Conservation (phyloP, 1,140 invertebrate species). For the Odontomachus brunneus region DNA sequence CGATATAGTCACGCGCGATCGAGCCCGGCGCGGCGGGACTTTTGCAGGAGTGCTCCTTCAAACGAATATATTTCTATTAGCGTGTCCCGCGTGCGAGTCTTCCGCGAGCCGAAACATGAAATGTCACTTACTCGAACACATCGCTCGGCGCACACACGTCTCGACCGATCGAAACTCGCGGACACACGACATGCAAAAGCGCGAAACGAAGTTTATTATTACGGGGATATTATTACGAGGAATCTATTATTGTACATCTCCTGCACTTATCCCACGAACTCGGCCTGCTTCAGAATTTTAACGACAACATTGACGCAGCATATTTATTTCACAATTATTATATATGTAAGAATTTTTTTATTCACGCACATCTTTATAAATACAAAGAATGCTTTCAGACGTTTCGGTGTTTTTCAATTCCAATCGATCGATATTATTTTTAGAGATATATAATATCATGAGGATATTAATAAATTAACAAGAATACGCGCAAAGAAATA, state of each 20-base stretch:
- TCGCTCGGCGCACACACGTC: conserved; percentile 28
- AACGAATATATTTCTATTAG: conserved; percentile 75
- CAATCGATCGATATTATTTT: too few relatives aligned
- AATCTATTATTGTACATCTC: conserved; percentile 9
- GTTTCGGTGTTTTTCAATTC: too few relatives aligned
- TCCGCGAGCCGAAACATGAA: conserved; percentile 72
- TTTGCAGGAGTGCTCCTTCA: conserved; percentile 61
- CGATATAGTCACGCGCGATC: conserved; percentile 55
- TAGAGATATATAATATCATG: too few relatives aligned
- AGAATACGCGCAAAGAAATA: too few relatives aligned
- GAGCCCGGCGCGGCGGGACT: conserved; percentile 29
- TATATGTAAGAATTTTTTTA: too few relatives aligned
- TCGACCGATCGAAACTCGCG: conserved; percentile 54
- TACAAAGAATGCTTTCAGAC: too few relatives aligned
- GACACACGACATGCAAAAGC: conserved; percentile 6
- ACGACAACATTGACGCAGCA: too few relatives aligned
- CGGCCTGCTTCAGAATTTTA: background rate
- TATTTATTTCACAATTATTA: too few relatives aligned
- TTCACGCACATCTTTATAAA: too few relatives aligned
- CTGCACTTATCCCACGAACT: background rate
- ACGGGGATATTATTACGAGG: conserved; percentile 7
- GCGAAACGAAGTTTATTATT: conserved; percentile 43
- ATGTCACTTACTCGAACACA: conserved; percentile 73
- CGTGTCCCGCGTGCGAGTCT: conserved; percentile 66
- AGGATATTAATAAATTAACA: too few relatives aligned